Evolutionary conservation across 2,888 invertebrate genomes (phyloP), one percentile per base, ranked within the genome.

Genomic region (Pseudeuparius sepicola): DNA sequence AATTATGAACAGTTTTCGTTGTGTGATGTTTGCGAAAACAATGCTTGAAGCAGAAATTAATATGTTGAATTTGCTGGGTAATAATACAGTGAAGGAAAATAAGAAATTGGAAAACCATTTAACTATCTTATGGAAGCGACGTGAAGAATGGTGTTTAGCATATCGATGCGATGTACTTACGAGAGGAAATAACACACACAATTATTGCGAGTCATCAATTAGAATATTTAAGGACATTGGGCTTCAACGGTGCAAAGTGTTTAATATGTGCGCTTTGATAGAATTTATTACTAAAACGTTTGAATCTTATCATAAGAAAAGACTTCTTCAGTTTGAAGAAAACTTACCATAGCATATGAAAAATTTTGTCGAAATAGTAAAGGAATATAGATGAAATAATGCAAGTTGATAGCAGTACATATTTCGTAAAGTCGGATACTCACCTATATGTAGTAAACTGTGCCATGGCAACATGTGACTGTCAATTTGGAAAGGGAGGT

Each of bases 231-330:
- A 33, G 14, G 25, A 33, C 11, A 25, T 33, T 13, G 33, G 24
- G 5, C 33, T 25, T 6, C 25, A 34, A 17, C 14, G 2, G 4
- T 34, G 27, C 27, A 34, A 12, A 18, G 34, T 26, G 11, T 33
- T 33, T 17, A 34, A 34, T 27, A 26, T 26, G 26, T 27, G 33
- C 24, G 33, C 33, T 15, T 14, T 33, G 3, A 11, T 33, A 4
- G 24, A 24, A 12, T 24, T 33, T 34, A 16, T 34, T 27, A 16
- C 18, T 24, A 24, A 16, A 25, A 18, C 16, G 17, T 26, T 27
- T 15, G 27, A 27, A 17, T 13, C 2, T 26, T 34, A 34, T 34
- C 34, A 24, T 6, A 34, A 27, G 13, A 34, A 34, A 25, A 29
- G 29, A 29, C 29, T 29, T 15, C 15, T 29, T 15, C 29, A 15